phyloP scores from a whole-genome alignment of 2,113 vertebrate genomes.

The Aplodontia rufa region DNA sequence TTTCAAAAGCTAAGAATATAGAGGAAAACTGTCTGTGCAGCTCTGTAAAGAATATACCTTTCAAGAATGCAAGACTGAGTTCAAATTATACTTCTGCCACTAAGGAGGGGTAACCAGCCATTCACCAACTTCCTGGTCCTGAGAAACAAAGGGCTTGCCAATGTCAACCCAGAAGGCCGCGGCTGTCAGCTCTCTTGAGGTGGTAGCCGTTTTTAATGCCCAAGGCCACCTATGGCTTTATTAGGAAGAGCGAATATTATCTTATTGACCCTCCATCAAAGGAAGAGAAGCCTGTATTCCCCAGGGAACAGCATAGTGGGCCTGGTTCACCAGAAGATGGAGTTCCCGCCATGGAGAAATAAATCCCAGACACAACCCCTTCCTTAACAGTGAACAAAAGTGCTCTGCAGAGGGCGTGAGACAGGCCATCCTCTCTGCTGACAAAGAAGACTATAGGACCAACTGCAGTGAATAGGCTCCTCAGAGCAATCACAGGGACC shows the following conservation, averaged over 20 bases:
- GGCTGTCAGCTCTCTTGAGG: background rate
- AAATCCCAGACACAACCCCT: background rate
- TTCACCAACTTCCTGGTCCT: background rate
- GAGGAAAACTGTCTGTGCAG: conserved; percentile 7
- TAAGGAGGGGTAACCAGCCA: background rate
- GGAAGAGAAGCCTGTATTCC: background rate
- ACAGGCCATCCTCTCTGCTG: background rate
- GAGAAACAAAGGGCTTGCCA: background rate
- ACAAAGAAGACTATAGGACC: background rate
- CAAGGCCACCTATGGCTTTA: background rate
- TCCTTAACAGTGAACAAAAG: background rate
- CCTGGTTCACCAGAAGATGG: background rate
- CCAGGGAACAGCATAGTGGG: background rate
- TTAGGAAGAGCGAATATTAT: background rate
- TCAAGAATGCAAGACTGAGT: background rate
- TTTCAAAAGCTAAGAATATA: conserved; percentile 43
- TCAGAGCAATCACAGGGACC: background rate
- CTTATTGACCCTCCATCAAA: background rate
- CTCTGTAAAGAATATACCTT: conserved; percentile 29
- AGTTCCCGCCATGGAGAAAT: background rate
- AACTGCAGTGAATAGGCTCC: background rate
- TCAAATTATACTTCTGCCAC: conserved; percentile 8
- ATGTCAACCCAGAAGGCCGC: background rate
- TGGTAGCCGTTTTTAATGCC: background rate
- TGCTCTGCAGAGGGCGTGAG: background rate